Percentiles rank a stretch among this genome's conserved stretches.
Conservation (phyloP, 30 jellyfish, hydroid and myxozoan genomes). For the Sanderia malayensis region DNA sequence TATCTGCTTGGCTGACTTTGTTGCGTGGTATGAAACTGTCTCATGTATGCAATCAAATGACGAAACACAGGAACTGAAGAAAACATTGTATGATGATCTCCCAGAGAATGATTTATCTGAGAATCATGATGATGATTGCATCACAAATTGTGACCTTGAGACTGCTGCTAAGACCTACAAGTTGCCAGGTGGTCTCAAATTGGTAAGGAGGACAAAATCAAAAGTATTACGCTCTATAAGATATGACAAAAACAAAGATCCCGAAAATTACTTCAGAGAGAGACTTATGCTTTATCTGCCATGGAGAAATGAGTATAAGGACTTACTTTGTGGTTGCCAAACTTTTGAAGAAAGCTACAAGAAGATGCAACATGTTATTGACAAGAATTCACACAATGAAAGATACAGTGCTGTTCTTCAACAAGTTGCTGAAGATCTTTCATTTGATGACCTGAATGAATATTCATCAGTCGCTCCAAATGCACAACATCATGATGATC, state of each 20-base stretch:
- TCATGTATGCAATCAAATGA: neutral
- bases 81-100: neutral
- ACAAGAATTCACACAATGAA: neutral
- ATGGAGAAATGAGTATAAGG: slow-evolving; percentile 17
- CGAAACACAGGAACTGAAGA: neutral
- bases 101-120: neutral
- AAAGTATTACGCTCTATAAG: slow-evolving; percentile 3
- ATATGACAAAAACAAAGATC: slow-evolving; percentile 19
- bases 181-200: slow-evolving; percentile 8
- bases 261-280: slow-evolving; percentile 17
- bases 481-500: slow-evolving; percentile 12
- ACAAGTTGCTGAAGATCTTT: neutral
- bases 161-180: neutral
- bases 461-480: slow-evolving; percentile 6
- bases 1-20: slow-evolving; percentile 23
- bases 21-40: slow-evolving; percentile 23
- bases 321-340: neutral
- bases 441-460: neutral
- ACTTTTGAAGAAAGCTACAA: neutral
- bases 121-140: neutral
- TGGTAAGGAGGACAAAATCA: neutral
- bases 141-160: neutral
- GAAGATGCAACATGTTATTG: neutral
- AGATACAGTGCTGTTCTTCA: neutral
- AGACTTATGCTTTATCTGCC: slow-evolving; percentile 14